Base-by-base conservation (phyloP, 1,140 invertebrate species). In the Araneus ventricosus region DNA sequence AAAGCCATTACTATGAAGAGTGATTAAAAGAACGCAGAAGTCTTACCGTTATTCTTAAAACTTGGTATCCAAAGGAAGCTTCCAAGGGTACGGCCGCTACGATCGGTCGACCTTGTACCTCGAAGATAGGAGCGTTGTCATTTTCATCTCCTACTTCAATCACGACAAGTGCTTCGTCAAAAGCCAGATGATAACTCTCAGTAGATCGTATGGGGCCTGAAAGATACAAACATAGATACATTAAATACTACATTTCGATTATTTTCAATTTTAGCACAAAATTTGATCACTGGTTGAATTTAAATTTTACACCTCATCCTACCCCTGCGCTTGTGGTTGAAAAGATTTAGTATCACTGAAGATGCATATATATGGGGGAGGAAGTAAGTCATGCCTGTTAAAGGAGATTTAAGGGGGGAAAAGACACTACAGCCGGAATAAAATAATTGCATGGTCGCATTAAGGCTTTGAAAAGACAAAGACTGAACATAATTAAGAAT, bases 81-180 rank as follows among this genome's bases (percentile, higher is more conserved):
- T 97, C 97, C 0, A 97, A 96, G 1, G 97, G 97, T 92, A 98
- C 97, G 22, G 97, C 97, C 0, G 97, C 97, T 0, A 98, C 96
- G 70, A 98, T 96, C 0, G 97, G 97, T 86, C 97, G 95, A 20
- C 97, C 97, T 82, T 94, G 93, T 30, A 94, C 91, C 34, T 96
- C 97, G 95, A 98, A 98, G 94, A 96, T 96, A 0, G 98, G 98
- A 4, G 97, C 95, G 95, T 98, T 98, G 94, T 98, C 97, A 94
- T 98, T 98, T 6, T 97, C 96, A 95, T 98, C 98, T 57, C 96
- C 96, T 67, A 98, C 96, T 94, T 96, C 96, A 6, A 98, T 96
- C 1, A 98, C 96, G 1, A 97, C 96, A 95, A 97, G 97, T 0
- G 97, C 96, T 95, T 97, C 97, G 94, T 97, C 97, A 45, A 96